phyloP scores from a whole-genome alignment of 92 coral and sea anemone genomes.

The Meandrina meandrites region DNA sequence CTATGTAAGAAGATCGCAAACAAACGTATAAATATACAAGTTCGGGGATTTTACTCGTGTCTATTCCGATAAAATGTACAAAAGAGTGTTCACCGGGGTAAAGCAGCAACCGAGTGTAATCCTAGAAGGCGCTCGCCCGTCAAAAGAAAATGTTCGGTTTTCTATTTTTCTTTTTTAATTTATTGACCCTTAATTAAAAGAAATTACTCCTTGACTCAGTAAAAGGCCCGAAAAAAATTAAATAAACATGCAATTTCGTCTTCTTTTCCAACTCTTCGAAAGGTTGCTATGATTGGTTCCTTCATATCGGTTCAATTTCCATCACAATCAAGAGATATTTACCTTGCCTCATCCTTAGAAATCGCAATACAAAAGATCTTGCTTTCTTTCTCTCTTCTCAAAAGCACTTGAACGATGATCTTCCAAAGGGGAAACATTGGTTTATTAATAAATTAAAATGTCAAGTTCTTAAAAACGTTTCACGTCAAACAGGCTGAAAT shows the following conservation, averaged over 20 bases:
- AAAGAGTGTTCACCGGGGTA: neutral
- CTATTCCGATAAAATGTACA: neutral
- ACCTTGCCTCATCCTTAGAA: neutral
- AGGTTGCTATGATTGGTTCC: neutral
- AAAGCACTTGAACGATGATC: neutral
- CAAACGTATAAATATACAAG: neutral
- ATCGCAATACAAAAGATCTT: neutral
- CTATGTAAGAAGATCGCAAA: neutral
- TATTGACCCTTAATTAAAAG: conserved; percentile 11
- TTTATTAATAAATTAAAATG: neutral
- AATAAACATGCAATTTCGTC: conserved; percentile 8
- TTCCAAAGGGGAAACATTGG: neutral
- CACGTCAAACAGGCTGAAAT: neutral
- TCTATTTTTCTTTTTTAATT: neutral
- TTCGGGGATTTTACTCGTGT: neutral
- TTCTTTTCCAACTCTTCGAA: neutral
- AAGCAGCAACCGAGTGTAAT: neutral
- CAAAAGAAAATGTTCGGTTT: neutral
- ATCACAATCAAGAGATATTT: conserved; percentile 13
- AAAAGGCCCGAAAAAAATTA: conserved; percentile 4
- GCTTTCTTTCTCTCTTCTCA: neutral
- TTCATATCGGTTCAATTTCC: conserved; percentile 11
- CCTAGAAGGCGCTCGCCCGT: neutral
- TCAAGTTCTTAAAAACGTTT: neutral
- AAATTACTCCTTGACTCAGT: neutral